A percentile compares a stretch with the other conserved stretches of the same genome.
These are phyloP conservation scores for Vanessa cardui DNA, from an alignment of 2,888 invertebrate species.

Conservation along the genomic window DNA sequence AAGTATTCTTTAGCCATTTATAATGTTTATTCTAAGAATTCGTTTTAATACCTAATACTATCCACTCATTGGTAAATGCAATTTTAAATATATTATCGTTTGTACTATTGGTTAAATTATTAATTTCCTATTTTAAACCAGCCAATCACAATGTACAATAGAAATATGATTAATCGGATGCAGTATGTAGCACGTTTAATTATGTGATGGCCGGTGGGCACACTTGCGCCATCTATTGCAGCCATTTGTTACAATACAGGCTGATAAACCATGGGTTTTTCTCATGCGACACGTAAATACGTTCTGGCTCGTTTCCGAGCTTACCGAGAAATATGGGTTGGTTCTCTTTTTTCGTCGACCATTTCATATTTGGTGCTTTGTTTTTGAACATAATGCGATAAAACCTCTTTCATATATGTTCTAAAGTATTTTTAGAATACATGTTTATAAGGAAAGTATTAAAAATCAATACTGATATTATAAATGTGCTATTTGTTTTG, in stretches of 20 bases:
- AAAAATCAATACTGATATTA: background rate
- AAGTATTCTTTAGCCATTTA: too few relatives aligned
- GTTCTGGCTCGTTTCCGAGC: constrained; percentile 60
- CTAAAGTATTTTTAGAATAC: background rate
- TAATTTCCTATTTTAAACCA: too few relatives aligned
- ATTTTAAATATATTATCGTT: too few relatives aligned
- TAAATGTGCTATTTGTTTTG: background rate
- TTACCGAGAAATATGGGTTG: constrained; percentile 57
- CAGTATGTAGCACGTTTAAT: constrained; percentile 40
- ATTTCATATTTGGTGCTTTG: constrained; percentile 26
- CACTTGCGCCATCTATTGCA: constrained; percentile 39
- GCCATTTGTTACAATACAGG: constrained; percentile 53
- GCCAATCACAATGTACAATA: too few relatives aligned
- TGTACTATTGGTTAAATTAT: too few relatives aligned
- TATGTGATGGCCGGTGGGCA: constrained; percentile 41
- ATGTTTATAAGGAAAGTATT: background rate
- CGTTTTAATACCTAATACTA: too few relatives aligned
- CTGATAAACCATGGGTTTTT: constrained; percentile 57
- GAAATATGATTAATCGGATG: background rate
- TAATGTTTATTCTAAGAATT: too few relatives aligned
- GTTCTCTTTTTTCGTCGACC: constrained; percentile 49
- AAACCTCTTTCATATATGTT: background rate
- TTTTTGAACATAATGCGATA: constrained; percentile 4
- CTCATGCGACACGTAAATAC: constrained; percentile 54
- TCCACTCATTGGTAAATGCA: too few relatives aligned